Evolutionary conservation across 2,113 vertebrate species (phyloP).

Genomic region (Anarhynchus alexandrinus): DNA sequence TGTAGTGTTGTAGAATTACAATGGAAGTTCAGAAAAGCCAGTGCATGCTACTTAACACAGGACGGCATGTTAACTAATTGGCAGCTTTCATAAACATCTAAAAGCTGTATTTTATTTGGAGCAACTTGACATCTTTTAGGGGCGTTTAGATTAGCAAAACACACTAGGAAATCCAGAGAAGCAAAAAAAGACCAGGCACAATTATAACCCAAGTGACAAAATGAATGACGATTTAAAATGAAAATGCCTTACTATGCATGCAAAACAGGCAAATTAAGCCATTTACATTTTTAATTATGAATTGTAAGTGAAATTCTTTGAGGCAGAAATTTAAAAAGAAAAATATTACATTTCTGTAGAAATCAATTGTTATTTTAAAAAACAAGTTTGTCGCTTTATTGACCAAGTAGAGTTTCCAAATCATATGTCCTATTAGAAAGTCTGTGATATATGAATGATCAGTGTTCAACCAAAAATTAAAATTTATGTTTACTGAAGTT

Average conservation of each 20-base stretch:
- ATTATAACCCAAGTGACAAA: not conserved
- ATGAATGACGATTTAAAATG: not conserved
- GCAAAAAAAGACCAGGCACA: not conserved
- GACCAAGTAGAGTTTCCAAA: not conserved
- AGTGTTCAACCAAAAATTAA: not conserved
- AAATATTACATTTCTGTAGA: not conserved
- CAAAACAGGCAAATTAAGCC: not conserved
- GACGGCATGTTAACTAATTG: not conserved
- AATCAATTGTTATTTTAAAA: not conserved
- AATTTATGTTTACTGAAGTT: not conserved
- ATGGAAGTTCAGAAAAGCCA: not conserved
- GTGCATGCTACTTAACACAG: not conserved
- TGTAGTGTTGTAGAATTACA: not conserved
- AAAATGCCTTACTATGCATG: not conserved
- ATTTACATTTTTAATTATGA: not conserved
- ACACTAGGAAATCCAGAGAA: not conserved
- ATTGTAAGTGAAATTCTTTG: not conserved
- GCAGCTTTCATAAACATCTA: not conserved
- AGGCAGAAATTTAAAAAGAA: not conserved
- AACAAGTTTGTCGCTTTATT: not conserved
- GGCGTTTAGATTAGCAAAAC: not conserved
- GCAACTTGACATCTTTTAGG: not conserved
- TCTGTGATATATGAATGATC: not conserved
- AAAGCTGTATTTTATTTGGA: not conserved
- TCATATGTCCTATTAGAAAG: not conserved